Evolutionary conservation across 2,797 vertebrate genomes (phyloP), one percentile per base, ranked within the genome.

Genomic region (Hippopotamyrus pictus): DNA sequence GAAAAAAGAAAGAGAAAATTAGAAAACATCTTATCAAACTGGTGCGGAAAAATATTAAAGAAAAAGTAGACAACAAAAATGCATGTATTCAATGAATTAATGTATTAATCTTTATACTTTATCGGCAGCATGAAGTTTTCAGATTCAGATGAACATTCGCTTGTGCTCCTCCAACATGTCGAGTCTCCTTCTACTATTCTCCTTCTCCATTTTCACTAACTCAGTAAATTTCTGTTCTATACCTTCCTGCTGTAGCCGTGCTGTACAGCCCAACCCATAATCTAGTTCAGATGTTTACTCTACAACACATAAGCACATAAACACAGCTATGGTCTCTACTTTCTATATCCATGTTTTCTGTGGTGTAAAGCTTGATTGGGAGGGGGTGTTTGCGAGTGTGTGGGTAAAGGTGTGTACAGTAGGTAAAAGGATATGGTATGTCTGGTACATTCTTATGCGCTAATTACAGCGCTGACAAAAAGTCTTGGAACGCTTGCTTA

Each of bases 261-360:
- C 51, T 54, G 50, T 17, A 33, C 17, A 2, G n/a, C n/a, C 84
- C 3, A 85, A 85, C 44, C 44, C n/a, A 25, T 9, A 22, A 9
- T n/a, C 44, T 41, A 51, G 12, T 79, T 79, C n/a, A 86, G 46
- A 17, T 48, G 79, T 83, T 85, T 29, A 85, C 50, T 25, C 8
- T 82, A 82, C 76, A 82, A 82, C 76, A 82, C 41, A 82, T 46
- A 82, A 82, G 76, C 76, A 82, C 29, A 46, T 82, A 82, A 82
- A 82, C 76, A 82, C 76, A 82, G 76, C 76, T 82, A 82, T 82
- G 76, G 76, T 82, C 76, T 79, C 73, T 82, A 46, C 19, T 46
- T 46, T 46, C 76, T 82, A 82, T 19, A 82, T 82, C 41, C 76
- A 9, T 46, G 37, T 82, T 82, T 33, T n/a, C 76, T 82, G 76